Conservation (phyloP, 2,797 vertebrate genomes). For the Tokudaia muenninki region DNA sequence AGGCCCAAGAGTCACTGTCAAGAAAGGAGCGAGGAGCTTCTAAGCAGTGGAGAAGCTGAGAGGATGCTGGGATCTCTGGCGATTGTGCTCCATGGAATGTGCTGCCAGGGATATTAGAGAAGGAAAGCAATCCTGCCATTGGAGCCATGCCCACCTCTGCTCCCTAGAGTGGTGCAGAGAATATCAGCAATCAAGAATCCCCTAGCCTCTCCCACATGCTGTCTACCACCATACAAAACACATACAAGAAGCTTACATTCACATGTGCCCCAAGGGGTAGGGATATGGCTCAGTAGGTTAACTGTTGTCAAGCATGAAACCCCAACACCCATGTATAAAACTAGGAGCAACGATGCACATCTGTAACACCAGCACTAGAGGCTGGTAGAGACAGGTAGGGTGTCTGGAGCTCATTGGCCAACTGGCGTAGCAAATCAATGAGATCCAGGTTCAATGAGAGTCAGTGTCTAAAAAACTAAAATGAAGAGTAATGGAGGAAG, state of each 20-base stretch:
- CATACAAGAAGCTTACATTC: not conserved
- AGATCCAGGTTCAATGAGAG: not conserved
- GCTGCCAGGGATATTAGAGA: not conserved
- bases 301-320: not conserved
- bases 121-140: not conserved
- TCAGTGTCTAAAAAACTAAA: not conserved
- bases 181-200: not conserved
- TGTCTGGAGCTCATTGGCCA: not conserved
- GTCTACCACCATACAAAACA: not conserved
- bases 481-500: not conserved
- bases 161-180: not conserved
- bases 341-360: not conserved
- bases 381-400: not conserved
- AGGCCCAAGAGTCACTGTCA: conserved; percentile 48
- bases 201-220: not conserved
- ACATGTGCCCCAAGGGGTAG: not conserved
- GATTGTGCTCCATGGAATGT: not conserved
- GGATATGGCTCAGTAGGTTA: not conserved
- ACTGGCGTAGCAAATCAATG: not conserved
- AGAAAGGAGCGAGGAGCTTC: conserved; percentile 60
- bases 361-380: not conserved
- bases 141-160: not conserved
- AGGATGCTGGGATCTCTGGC: not conserved
- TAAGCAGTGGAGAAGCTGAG: conserved; percentile 51
- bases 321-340: not conserved